Percentiles rank a stretch among this genome's conserved stretches.
phyloP scores from a whole-genome alignment of 2,888 invertebrate species.

The Calliscelio sp. region DNA sequence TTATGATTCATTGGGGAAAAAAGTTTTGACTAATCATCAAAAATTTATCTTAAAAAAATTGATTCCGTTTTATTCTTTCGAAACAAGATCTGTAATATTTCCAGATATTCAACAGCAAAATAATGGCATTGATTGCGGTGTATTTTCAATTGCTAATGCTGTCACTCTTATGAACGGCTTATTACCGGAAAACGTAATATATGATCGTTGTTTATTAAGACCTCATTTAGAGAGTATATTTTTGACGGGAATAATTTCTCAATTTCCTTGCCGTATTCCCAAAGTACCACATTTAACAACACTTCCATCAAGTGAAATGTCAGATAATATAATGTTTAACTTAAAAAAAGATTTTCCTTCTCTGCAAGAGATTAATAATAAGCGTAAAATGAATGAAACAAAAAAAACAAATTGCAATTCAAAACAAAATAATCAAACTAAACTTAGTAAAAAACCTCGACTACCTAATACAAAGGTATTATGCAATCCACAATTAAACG shows the following conservation, averaged over 20 bases:
- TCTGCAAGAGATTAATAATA: background rate
- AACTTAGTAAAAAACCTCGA: too few relatives aligned
- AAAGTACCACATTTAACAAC: background rate
- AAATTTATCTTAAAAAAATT: slow-evolving; percentile 35
- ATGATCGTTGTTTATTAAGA: slow-evolving; percentile 68
- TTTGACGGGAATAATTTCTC: background rate
- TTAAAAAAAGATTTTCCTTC: background rate
- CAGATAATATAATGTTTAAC: background rate
- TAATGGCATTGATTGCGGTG: slow-evolving; percentile 45
- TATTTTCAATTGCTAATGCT: slow-evolving; percentile 59
- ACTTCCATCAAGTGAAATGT: background rate
- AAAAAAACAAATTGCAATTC: background rate
- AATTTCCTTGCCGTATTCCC: background rate
- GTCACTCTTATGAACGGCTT: slow-evolving; percentile 41
- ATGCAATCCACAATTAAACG: too few relatives aligned
- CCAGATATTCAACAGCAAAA: slow-evolving; percentile 32
- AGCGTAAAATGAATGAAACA: too few relatives aligned
- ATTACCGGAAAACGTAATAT: slow-evolving; percentile 27
- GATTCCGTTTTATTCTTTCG: slow-evolving; percentile 34
- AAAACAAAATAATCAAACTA: background rate
- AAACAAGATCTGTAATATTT: slow-evolving; percentile 13
- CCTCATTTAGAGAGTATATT: slow-evolving; percentile 31
- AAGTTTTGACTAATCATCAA: slow-evolving; percentile 21
- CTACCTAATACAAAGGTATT: too few relatives aligned
- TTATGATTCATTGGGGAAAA: slow-evolving; percentile 48